A percentile compares a stretch with the other conserved stretches of the same genome.
These are phyloP conservation scores for Mechanitis mazaeus DNA, from an alignment of 2,888 invertebrate species.

Conservation along the genomic window DNA sequence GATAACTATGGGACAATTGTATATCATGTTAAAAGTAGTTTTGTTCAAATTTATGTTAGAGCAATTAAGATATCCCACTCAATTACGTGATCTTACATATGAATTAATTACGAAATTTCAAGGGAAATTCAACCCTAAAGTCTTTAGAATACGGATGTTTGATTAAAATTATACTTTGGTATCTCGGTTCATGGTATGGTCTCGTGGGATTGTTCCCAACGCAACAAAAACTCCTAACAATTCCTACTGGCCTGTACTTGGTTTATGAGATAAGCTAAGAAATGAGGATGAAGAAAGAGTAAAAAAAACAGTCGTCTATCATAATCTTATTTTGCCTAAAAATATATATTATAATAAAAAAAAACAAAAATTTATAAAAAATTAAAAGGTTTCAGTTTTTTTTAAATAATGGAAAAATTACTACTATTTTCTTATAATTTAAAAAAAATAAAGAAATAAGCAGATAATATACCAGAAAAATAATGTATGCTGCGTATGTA, in stretches of 20 bases:
- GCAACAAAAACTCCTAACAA: slow-evolving; percentile 42
- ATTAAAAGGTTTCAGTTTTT: too few relatives aligned
- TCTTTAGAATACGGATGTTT: slow-evolving; percentile 11
- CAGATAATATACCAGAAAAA: too few relatives aligned
- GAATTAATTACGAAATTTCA: slow-evolving; percentile 16
- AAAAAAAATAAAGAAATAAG: too few relatives aligned
- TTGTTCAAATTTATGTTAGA: background rate
- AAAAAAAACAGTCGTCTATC: background rate
- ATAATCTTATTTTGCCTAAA: too few relatives aligned
- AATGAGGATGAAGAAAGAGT: background rate
- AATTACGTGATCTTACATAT: slow-evolving; percentile 25
- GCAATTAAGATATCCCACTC: slow-evolving; percentile 24
- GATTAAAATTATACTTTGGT: slow-evolving; percentile 13
- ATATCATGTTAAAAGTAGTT: slow-evolving; percentile 1
- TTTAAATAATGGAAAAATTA: too few relatives aligned
- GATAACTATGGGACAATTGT: slow-evolving; percentile 2
- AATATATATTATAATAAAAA: too few relatives aligned
- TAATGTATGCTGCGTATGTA: too few relatives aligned
- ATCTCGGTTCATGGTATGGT: slow-evolving; percentile 36
- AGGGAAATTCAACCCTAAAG: slow-evolving; percentile 16
- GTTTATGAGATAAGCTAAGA: background rate
- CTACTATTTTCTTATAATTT: too few relatives aligned
- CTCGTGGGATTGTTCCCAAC: slow-evolving; percentile 68
- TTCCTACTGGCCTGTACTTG: slow-evolving; percentile 46
- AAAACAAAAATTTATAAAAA: too few relatives aligned